Percentiles rank a stretch among this genome's conserved stretches.
phyloP scores from a whole-genome alignment of 2,888 invertebrate species.

The Atrina japonica region DNA sequence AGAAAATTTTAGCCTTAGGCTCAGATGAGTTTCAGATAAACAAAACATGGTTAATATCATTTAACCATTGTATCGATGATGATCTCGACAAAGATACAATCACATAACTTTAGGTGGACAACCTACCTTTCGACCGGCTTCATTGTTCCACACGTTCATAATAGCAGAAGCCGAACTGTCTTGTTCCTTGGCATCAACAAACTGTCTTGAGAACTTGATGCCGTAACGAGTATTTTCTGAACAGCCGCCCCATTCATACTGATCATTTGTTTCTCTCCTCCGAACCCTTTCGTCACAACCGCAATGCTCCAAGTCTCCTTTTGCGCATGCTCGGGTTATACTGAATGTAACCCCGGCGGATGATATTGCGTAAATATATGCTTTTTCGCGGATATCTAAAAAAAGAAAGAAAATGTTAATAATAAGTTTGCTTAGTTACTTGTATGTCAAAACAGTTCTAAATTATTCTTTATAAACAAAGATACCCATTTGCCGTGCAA shows the following conservation, averaged over 20 bases:
- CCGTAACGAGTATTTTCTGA: constrained; percentile 90
- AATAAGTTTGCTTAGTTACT: too few species aligned
- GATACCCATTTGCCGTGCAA: too few species aligned
- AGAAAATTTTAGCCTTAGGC: too few species aligned
- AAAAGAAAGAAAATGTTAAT: constrained; percentile 24
- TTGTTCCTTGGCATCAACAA: constrained; percentile 91
- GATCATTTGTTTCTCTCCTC: constrained; percentile 85
- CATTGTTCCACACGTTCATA: constrained; percentile 96
- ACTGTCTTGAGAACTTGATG: constrained; percentile 91
- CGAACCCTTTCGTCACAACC: constrained; percentile 92
- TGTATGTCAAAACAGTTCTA: too few species aligned
- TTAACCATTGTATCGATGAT: too few species aligned
- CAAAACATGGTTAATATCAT: too few species aligned
- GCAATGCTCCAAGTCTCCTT: constrained; percentile 89
- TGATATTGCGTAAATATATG: constrained; percentile 93
- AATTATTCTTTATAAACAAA: too few species aligned
- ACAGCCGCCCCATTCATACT: constrained; percentile 93
- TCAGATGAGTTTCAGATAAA: too few species aligned
- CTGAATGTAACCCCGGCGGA: constrained; percentile 94
- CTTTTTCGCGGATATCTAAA: constrained; percentile 93
- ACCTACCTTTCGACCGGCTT: constrained; percentile 92
- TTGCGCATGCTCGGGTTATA: constrained; percentile 89
- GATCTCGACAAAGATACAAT: too few species aligned
- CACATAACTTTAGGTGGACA: too few species aligned
- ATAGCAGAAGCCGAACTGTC: constrained; percentile 88